phyloP scores from a whole-genome alignment of 2,888 invertebrate genomes.

The Lasioglossum oenotherae region DNA sequence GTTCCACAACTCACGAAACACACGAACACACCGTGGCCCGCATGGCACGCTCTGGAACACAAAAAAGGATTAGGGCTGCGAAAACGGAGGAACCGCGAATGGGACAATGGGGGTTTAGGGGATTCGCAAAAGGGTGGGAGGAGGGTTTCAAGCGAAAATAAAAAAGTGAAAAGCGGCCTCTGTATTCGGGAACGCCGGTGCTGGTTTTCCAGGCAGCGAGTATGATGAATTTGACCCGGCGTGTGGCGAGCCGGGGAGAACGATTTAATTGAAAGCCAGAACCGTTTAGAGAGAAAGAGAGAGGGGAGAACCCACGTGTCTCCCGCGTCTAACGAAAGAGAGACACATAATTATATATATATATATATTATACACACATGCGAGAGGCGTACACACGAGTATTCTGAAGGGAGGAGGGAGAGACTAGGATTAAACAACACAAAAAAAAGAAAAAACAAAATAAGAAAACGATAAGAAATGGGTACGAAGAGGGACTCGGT shows the following conservation, averaged over 20 bases:
- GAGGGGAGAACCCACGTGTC: conserved; percentile 45
- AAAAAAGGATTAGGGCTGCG: conserved; percentile 51
- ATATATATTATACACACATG: background rate
- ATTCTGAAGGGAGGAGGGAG: conserved; percentile 45
- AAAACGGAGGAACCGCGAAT: background rate
- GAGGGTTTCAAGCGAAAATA: background rate
- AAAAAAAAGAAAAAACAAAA: background rate
- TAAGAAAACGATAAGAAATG: conserved; percentile 14
- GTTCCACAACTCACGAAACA: background rate
- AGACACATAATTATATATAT: background rate
- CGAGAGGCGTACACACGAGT: conserved; percentile 18
- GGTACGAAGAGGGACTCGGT: conserved; percentile 67
- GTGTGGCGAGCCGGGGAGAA: background rate
- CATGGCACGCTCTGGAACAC: conserved; percentile 16
- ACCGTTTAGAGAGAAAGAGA: conserved; percentile 55
- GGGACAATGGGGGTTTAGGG: background rate
- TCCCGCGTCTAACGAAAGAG: conserved; percentile 23
- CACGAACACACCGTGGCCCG: background rate
- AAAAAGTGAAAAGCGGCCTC: background rate
- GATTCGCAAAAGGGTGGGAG: background rate
- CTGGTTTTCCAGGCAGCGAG: conserved; percentile 55
- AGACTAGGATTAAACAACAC: conserved; percentile 52
- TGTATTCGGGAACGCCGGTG: conserved; percentile 32
- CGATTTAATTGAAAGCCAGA: conserved; percentile 18
- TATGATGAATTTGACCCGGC: background rate